A percentile compares a stretch with the other conserved stretches of the same genome.
These are phyloP conservation scores for Argyresthia albistria DNA, from an alignment of 2,888 invertebrate genomes.

Conservation along the genomic window DNA sequence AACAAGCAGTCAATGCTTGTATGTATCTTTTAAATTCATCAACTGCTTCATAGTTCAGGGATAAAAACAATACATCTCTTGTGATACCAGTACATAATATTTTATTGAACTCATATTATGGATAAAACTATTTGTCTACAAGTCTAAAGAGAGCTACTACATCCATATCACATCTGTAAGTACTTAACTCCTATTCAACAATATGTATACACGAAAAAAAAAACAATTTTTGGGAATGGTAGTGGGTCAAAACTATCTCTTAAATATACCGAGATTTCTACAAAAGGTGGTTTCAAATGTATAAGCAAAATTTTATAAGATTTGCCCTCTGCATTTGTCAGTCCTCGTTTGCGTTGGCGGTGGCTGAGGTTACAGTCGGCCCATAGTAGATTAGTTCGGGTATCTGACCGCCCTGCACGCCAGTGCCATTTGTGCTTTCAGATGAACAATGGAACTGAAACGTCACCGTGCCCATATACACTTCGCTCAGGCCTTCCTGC, in stretches of 20 bases:
- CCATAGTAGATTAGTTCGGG: conserved; percentile 97
- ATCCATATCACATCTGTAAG: conserved; percentile 68
- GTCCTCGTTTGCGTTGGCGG: conserved; percentile 59
- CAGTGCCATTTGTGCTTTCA: conserved; percentile 97
- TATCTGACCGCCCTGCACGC: conserved; percentile 97
- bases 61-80: no score
- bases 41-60: no score
- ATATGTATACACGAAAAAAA: conserved; percentile 50
- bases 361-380: conserved; percentile 73
- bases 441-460: conserved; percentile 98
- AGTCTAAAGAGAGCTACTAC: conserved; percentile 62
- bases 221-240: conserved; percentile 44
- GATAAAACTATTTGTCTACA: conserved; percentile 36
- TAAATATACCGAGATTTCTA: conserved; percentile 13
- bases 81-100: neutral
- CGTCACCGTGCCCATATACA: conserved; percentile 92
- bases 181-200: conserved; percentile 48
- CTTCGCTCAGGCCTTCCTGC: conserved; percentile 96
- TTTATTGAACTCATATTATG: conserved; percentile 20
- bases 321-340: conserved; percentile 48
- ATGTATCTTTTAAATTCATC: no score
- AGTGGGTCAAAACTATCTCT: conserved; percentile 8
- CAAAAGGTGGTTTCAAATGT: conserved; percentile 18
- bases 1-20: no score
- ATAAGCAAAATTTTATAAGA: conserved; percentile 44